phyloP scores from a whole-genome alignment of 2,797 vertebrate species.

The Urosaurus nigricauda region DNA sequence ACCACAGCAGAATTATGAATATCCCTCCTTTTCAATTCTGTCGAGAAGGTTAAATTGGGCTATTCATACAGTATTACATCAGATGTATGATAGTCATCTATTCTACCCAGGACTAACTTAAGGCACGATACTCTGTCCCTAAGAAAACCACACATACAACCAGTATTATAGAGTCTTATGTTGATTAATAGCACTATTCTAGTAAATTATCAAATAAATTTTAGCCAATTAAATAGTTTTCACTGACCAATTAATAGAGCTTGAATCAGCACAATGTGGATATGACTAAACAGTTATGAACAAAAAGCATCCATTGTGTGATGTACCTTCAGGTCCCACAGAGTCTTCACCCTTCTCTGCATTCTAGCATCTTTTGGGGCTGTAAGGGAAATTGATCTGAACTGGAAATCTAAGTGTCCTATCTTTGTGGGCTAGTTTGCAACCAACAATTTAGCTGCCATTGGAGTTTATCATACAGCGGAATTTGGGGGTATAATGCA shows the following conservation, averaged over 20 bases:
- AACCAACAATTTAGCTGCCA: too few relatives aligned
- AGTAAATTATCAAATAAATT: not conserved
- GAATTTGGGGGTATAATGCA: too few relatives aligned
- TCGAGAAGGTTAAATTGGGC: not conserved
- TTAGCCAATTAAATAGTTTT: not conserved
- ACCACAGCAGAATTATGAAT: not conserved
- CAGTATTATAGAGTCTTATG: not conserved
- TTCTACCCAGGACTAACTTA: not conserved
- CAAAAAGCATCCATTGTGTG: not conserved
- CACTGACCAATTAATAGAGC: not conserved
- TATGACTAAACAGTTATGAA: not conserved
- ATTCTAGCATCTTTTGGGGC: too few relatives aligned
- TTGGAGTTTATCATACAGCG: too few relatives aligned
- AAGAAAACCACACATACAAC: not conserved
- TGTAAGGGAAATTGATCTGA: too few relatives aligned
- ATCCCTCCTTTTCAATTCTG: not conserved
- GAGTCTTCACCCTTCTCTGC: too few relatives aligned
- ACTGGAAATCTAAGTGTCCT: too few relatives aligned
- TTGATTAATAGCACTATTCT: not conserved
- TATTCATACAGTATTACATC: not conserved
- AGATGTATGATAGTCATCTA: not conserved
- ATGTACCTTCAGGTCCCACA: too few relatives aligned
- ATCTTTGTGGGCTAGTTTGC: too few relatives aligned
- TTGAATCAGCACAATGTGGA: not conserved
- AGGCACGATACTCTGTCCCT: not conserved